phyloP scores from a whole-genome alignment of 2,888 invertebrate genomes.

The Lithosia quadra region DNA sequence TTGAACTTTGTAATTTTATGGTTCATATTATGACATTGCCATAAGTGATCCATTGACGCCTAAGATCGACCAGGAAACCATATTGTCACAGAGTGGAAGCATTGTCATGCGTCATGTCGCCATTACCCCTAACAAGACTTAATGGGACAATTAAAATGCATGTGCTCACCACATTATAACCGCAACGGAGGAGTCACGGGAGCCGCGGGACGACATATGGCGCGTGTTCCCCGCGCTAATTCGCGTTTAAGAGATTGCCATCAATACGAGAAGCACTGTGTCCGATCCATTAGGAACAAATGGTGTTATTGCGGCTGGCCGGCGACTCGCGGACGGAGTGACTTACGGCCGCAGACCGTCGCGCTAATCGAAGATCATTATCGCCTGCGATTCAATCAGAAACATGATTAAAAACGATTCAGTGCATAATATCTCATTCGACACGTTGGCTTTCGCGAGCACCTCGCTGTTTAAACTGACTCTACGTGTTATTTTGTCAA shows the following conservation, averaged over 20 bases:
- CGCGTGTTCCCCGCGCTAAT: conserved; percentile 69
- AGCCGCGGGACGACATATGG: conserved; percentile 77
- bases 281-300: conserved; percentile 83
- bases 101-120: conserved; percentile 27
- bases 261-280: conserved; percentile 70
- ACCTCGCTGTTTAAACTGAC: conserved; percentile 28
- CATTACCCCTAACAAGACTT: conserved; percentile 56
- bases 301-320: conserved; percentile 70
- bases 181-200: conserved; percentile 44
- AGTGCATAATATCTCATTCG: conserved; percentile 61
- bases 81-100: conserved; percentile 35
- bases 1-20: conserved; percentile 32
- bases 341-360: conserved; percentile 47
- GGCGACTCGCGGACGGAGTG: conserved; percentile 24
- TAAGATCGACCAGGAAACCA: conserved; percentile 27
- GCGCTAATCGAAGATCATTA: conserved; percentile 81
- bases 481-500: conserved; percentile 50
- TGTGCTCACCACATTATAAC: conserved; percentile 51
- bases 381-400: conserved; percentile 77
- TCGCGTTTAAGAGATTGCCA: conserved; percentile 82
- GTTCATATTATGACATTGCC: conserved; percentile 24
- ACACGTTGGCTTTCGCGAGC: conserved; percentile 46
- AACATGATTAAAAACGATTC: conserved; percentile 79
- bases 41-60: conserved; percentile 12
- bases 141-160: conserved; percentile 73